These are phyloP conservation scores for Xiphorhynchus erythropygius DNA, from an alignment of 2,797 vertebrate species.

Conservation along the genomic window DNA sequence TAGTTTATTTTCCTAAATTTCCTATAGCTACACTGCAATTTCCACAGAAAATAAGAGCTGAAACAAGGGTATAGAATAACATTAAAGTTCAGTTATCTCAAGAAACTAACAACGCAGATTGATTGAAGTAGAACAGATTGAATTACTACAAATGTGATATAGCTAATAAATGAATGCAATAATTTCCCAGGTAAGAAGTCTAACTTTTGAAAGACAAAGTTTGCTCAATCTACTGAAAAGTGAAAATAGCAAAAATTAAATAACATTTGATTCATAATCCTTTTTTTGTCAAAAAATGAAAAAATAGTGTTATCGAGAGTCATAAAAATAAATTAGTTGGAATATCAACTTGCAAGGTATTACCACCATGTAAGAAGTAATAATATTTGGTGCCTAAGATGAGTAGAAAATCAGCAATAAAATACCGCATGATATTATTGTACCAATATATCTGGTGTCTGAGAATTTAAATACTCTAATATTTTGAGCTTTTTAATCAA, in stretches of 20 bases:
- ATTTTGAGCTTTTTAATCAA: not conserved
- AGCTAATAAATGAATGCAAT: constrained; percentile 15
- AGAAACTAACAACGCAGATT: not conserved
- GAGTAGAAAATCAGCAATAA: not conserved
- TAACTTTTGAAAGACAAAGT: not conserved
- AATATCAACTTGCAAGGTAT: not conserved
- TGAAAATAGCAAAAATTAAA: not conserved
- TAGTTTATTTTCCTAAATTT: not conserved
- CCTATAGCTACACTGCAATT: not conserved
- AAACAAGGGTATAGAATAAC: not conserved
- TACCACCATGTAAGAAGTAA: not conserved
- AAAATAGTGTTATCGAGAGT: not conserved
- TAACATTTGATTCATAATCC: not conserved
- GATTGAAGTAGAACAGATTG: not conserved
- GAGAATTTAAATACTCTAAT: not conserved
- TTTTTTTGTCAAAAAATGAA: not conserved
- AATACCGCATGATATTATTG: not conserved
- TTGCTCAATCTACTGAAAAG: not conserved
- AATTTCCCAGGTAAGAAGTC: not conserved
- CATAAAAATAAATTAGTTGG: not conserved
- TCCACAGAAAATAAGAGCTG: not conserved
- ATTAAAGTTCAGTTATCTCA: not conserved
- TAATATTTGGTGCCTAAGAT: not conserved
- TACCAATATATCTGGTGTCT: not conserved
- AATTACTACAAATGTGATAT: not conserved